Conservation (phyloP, 2,113 vertebrate genomes). For the Scytalopus superciliaris region DNA sequence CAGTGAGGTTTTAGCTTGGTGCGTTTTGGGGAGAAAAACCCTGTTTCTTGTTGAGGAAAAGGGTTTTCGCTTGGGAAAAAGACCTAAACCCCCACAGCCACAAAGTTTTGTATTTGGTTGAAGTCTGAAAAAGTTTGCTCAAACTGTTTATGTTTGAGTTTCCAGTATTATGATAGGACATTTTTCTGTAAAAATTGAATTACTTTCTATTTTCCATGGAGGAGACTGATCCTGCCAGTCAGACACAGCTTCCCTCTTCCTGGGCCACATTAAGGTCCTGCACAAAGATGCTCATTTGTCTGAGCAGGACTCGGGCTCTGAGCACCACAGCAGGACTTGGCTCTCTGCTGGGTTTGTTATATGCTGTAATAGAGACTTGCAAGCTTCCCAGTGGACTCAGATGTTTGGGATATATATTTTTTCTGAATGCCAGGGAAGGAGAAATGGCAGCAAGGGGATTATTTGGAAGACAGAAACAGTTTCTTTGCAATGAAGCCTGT, state of each 20-base stretch:
- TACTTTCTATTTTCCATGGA: neutral
- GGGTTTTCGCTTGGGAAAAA: neutral
- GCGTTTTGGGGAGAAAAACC: neutral
- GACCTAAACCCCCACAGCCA: neutral
- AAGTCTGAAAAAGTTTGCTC: neutral
- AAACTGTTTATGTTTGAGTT: neutral
- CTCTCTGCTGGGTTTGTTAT: neutral
- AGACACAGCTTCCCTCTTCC: neutral
- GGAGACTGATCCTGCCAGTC: neutral
- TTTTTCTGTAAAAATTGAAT: neutral
- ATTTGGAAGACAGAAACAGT: neutral
- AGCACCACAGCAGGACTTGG: neutral
- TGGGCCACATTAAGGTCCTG: neutral
- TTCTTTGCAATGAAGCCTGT: neutral
- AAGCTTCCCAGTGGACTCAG: neutral
- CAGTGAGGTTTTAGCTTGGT: accelerated
- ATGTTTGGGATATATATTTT: neutral
- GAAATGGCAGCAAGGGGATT: neutral
- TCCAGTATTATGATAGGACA: neutral
- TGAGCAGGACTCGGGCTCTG: neutral
- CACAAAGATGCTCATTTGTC: neutral
- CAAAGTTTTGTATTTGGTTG: neutral
- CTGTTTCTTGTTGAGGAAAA: neutral
- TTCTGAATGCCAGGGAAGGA: neutral
- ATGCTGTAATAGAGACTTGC: neutral